Evolutionary conservation across 2,888 invertebrate genomes (phyloP).

Genomic region (Cloeon dipterum): DNA sequence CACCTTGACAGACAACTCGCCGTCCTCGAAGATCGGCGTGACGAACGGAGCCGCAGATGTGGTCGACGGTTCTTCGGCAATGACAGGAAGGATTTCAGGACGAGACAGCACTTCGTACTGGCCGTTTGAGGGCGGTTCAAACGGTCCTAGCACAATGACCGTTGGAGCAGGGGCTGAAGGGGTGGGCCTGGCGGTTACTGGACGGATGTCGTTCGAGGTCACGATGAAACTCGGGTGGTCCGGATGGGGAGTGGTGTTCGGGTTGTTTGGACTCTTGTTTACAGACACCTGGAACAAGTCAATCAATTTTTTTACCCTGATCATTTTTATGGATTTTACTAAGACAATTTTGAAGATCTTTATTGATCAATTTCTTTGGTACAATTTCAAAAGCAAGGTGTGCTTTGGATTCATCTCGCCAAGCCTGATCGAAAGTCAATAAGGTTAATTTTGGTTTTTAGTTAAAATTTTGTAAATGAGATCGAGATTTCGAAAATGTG

Average conservation of each 20-base stretch:
- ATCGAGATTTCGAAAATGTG: too few relatives aligned
- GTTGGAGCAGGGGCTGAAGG: conserved; percentile 21
- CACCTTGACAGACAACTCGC: conserved; percentile 52
- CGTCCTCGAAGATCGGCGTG: conserved; percentile 59
- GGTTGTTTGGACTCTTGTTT: conserved; percentile 6
- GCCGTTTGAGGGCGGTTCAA: neutral
- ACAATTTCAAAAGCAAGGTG: too few relatives aligned
- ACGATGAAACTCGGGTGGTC: conserved; percentile 15
- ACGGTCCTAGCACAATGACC: conserved; percentile 30
- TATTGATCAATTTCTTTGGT: too few relatives aligned
- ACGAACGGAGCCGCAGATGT: conserved; percentile 13
- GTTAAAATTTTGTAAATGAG: too few relatives aligned
- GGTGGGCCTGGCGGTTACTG: neutral
- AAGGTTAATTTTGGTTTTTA: too few relatives aligned
- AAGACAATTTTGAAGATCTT: too few relatives aligned
- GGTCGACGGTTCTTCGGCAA: conserved; percentile 7
- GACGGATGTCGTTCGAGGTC: conserved; percentile 10
- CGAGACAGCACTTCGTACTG: conserved; percentile 1
- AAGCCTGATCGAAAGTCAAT: too few relatives aligned
- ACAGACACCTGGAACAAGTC: too few relatives aligned
- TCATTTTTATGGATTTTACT: too few relatives aligned
- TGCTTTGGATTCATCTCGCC: too few relatives aligned
- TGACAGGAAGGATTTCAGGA: conserved; percentile 2
- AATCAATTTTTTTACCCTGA: too few relatives aligned
- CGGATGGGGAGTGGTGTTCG: neutral